Evolutionary conservation across 1,140 invertebrate genomes (phyloP), one percentile per base, ranked within the genome.

Genomic region (Helicoverpa armigera): DNA sequence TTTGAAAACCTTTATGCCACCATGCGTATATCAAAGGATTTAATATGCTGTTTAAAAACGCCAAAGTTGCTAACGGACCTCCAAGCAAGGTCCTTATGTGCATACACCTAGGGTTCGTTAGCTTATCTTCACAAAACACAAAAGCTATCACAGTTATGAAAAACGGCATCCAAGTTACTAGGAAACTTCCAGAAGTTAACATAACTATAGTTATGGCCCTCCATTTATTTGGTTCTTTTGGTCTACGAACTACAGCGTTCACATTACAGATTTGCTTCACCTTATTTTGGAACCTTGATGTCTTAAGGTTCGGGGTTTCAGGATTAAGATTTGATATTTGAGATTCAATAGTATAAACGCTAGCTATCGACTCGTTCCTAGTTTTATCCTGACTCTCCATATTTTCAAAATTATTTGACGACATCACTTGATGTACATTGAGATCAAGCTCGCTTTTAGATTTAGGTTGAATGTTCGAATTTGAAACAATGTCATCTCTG

Each of bases 21-120:
- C 97, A 96, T 2, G 96, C 96, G 86, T 97, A 97, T 79, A 97
- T 97, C 60, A 97, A 92, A 10, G 97, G 97, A 91, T 97, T 97
- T 31, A 97, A 90, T 16, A 97, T 92, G 81, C 96, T 96, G 87
- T 97, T 97, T 13, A 96, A 89, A 88, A 97, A 97, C 14, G 96
- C 96, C 35, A 96, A 88, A 23, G 95, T 94, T 9, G 95, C 94
- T 31, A 96, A 79, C 3, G 96, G 96, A 82, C 95, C 95, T 1
- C 93, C 92, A 0, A 96, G 88, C 50, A 96, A 84, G 50, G 93
- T 85, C 73, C 90, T 89, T 5, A 96, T 82, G 3, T 91, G 82
- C 69, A 95, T 86, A 86, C 96, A 96, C 65, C 87, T 89, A 11
- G 90, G 83, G 67, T 94, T 94, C 5, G 84, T 89, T 0, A 87